Evolutionary conservation across 2,888 invertebrate species (phyloP).

Genomic region (Acrobasis consociella): DNA sequence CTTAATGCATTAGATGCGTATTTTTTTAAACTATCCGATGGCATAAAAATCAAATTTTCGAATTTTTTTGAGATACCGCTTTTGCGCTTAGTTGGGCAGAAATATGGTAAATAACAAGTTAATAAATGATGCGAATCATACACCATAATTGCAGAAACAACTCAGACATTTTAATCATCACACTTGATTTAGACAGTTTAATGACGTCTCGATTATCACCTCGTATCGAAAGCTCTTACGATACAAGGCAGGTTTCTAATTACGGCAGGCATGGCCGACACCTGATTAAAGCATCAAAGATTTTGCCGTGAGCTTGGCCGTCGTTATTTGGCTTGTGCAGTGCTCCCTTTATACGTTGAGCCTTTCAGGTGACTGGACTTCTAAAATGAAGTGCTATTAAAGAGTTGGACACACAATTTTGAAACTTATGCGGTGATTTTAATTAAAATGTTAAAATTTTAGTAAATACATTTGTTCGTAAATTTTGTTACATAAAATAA

Average conservation of each 20-base stretch:
- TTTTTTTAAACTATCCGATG: no score
- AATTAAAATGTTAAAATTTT: no score
- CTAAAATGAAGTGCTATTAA: slow-evolving; percentile 31
- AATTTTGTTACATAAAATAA: no score
- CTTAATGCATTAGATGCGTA: no score
- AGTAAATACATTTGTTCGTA: no score
- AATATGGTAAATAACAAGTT: no score
- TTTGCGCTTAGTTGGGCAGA: no score
- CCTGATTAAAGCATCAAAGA: slow-evolving; percentile 75
- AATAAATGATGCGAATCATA: no score
- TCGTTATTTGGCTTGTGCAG: slow-evolving; percentile 61
- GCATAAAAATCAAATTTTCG: no score
- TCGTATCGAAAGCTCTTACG: slow-evolving; percentile 41
- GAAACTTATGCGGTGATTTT: background rate
- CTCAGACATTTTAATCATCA: slow-evolving; percentile 8
- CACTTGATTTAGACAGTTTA: slow-evolving; percentile 10
- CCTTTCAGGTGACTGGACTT: slow-evolving; percentile 36
- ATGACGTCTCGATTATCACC: slow-evolving; percentile 29
- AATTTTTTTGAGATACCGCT: no score
- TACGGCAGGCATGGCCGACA: slow-evolving; percentile 67
- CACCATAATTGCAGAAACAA: background rate
- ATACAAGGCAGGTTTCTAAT: slow-evolving; percentile 67
- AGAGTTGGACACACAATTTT: slow-evolving; percentile 24
- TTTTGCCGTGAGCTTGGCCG: slow-evolving; percentile 50
- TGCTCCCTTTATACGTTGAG: slow-evolving; percentile 40